Conservation (phyloP, 2,797 vertebrate species). For the Coregonus sp. region DNA sequence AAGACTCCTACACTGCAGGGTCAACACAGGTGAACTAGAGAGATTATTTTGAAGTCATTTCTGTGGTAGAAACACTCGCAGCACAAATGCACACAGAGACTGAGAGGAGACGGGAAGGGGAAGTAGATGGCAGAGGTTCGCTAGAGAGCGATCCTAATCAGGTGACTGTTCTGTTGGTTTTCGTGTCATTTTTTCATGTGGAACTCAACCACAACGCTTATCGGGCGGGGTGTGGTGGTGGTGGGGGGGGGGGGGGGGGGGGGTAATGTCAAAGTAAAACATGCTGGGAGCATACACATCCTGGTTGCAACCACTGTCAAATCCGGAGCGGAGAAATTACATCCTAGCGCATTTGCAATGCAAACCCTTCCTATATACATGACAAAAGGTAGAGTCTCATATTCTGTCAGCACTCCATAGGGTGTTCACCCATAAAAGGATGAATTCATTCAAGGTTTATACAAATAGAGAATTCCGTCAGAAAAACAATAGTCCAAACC, state of each 20-base stretch:
- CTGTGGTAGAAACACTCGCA: not conserved
- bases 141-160: not conserved
- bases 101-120: not conserved
- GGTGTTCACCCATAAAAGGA: no score
- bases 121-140: not conserved
- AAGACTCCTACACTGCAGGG: not conserved
- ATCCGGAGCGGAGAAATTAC: not conserved
- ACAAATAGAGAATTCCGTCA: no score
- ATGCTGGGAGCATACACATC: not conserved
- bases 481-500: no score
- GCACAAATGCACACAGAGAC: not conserved
- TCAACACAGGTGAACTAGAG: not conserved
- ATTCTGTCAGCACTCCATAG: not conserved
- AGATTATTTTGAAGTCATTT: not conserved
- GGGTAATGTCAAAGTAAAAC: not conserved
- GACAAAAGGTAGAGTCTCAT: not conserved
- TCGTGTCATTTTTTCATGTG: no score
- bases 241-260: not conserved
- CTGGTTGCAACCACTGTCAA: constrained; percentile 6
- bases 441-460: no score
- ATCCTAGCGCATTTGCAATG: constrained; percentile 5
- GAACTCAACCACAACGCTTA: no score
- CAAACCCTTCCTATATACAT: not conserved
- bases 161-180: not conserved
- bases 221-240: not conserved